Conservation (phyloP, 2,888 invertebrate species). For the Chloroclysta siterata region DNA sequence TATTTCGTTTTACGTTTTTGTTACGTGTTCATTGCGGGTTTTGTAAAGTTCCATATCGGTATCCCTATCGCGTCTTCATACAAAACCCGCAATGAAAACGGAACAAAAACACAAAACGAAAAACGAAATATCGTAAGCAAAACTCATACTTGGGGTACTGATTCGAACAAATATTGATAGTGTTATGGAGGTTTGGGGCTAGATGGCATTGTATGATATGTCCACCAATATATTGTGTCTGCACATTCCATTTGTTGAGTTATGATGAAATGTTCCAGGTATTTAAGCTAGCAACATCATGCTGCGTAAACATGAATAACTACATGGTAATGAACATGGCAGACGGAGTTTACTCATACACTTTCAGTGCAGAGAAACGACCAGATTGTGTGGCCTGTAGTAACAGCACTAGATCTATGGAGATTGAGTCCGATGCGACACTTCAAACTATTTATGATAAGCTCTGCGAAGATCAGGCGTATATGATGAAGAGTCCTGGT, state of each 20-base stretch:
- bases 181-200: too few species aligned
- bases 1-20: too few species aligned
- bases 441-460: constrained; percentile 93
- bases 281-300: constrained; percentile 97
- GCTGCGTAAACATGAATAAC: constrained; percentile 95
- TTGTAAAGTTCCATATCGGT: too few species aligned
- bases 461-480: constrained; percentile 90
- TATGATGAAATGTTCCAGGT: constrained; percentile 79
- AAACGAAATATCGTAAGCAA: too few species aligned
- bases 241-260: neutral
- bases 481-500: constrained; percentile 96
- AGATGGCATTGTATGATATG: too few species aligned
- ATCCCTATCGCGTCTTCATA: too few species aligned
- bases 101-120: too few species aligned
- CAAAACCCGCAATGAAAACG: too few species aligned
- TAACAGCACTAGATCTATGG: constrained; percentile 87
- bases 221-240: too few species aligned
- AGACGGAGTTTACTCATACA: constrained; percentile 98
- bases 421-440: constrained; percentile 85
- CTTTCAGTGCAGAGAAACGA: constrained; percentile 96
- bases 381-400: constrained; percentile 95
- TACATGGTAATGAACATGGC: constrained; percentile 98
- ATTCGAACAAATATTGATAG: too few species aligned
- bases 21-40: too few species aligned
- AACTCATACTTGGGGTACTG: too few species aligned